These are phyloP conservation scores for Synergus laeviventris DNA, from an alignment of 2,888 invertebrate genomes.

Conservation along the genomic window DNA sequence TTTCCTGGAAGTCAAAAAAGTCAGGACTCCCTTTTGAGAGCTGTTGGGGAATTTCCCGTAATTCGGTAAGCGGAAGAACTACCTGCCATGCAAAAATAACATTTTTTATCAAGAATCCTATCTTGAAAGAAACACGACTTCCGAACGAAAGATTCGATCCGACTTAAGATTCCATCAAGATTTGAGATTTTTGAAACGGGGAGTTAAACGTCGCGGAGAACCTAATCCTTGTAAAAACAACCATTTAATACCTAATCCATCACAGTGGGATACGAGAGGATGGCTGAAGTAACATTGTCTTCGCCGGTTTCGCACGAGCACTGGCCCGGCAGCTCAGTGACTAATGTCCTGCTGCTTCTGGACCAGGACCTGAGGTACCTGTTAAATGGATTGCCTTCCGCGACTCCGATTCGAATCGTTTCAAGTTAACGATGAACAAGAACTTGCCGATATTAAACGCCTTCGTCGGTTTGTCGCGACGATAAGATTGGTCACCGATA, in stretches of 20 bases:
- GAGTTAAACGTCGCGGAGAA: slow-evolving; percentile 44
- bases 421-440: slow-evolving; percentile 16
- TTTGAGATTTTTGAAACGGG: slow-evolving; percentile 4
- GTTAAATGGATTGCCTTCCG: slow-evolving; percentile 62
- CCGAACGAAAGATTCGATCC: slow-evolving; percentile 41
- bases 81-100: neutral
- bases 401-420: slow-evolving; percentile 26
- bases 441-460: slow-evolving; percentile 24
- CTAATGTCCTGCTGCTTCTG: slow-evolving; percentile 56
- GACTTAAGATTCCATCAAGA: slow-evolving; percentile 32
- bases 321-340: slow-evolving; percentile 42
- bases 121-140: slow-evolving; percentile 56
- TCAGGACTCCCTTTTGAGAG: too few species aligned
- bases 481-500: slow-evolving; percentile 36
- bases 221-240: slow-evolving; percentile 73
- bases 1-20: too few species aligned
- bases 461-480: slow-evolving; percentile 15
- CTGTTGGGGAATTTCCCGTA: too few species aligned
- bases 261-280: slow-evolving; percentile 51
- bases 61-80: neutral
- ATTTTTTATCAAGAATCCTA: neutral
- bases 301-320: slow-evolving; percentile 49
- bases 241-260: slow-evolving; percentile 72
- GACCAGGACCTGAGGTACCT: slow-evolving; percentile 50
- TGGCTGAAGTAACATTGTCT: slow-evolving; percentile 59